Evolutionary conservation across 2,888 invertebrate species (phyloP).

Genomic region (Euphydryas editha): DNA sequence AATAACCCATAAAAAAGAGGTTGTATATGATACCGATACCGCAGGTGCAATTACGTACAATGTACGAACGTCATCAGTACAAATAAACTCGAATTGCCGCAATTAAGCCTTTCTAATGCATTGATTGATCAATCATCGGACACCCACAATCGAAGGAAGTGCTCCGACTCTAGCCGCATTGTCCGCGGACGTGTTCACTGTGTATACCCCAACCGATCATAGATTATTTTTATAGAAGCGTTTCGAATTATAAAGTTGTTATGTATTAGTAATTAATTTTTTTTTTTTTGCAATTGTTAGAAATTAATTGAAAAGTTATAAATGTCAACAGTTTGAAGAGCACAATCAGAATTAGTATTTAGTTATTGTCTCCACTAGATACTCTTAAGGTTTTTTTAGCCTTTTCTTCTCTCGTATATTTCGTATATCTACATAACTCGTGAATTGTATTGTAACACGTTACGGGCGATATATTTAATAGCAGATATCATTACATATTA

Average conservation of each 20-base stretch:
- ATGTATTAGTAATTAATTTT: not conserved
- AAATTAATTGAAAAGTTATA: no score
- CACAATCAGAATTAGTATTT: no score
- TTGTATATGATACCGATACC: slow-evolving; percentile 3
- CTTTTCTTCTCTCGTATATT: no score
- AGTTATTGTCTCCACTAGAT: no score
- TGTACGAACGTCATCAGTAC: slow-evolving; percentile 58
- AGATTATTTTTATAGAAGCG: slow-evolving; percentile 41
- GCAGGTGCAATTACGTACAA: slow-evolving; percentile 33
- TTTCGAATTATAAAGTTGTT: not conserved
- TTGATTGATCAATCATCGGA: slow-evolving; percentile 81
- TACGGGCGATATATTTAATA: no score
- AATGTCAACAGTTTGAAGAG: no score
- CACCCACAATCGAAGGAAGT: slow-evolving; percentile 71
- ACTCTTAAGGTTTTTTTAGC: no score
- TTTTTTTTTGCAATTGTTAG: no score
- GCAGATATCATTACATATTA: no score
- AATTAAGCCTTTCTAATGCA: slow-evolving; percentile 80
- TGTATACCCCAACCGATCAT: slow-evolving; percentile 45
- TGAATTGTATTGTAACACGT: no score
- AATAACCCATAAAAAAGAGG: not conserved
- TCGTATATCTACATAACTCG: no score
- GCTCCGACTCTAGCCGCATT: slow-evolving; percentile 65
- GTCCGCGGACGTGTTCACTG: slow-evolving; percentile 66
- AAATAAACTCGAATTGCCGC: slow-evolving; percentile 74